A percentile compares a stretch with the other conserved stretches of the same genome.
phyloP scores from a whole-genome alignment of 2,888 invertebrate genomes.

The Carterocephalus palaemon region DNA sequence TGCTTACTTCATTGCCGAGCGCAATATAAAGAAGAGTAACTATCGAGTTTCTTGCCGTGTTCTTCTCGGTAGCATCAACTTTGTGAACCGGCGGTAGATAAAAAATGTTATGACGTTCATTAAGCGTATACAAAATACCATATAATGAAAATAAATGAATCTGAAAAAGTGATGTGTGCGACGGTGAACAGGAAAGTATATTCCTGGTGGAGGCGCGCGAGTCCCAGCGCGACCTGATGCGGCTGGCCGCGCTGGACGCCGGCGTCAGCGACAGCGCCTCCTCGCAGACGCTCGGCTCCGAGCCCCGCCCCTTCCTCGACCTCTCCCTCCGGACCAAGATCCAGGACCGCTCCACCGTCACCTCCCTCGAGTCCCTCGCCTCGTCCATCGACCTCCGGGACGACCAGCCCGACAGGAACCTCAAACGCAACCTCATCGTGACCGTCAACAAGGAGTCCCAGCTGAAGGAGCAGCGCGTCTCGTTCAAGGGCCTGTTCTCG shows the following conservation, averaged over 20 bases:
- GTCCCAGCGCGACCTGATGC: conserved; percentile 82
- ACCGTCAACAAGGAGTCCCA: conserved; percentile 56
- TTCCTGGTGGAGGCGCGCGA: conserved; percentile 89
- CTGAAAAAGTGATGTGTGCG: conserved; percentile 1
- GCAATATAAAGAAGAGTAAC: too few relatives aligned
- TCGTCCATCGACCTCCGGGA: conserved; percentile 55
- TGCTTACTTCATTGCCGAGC: too few relatives aligned
- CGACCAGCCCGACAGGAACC: conserved; percentile 40
- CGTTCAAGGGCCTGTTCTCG: conserved; percentile 53
- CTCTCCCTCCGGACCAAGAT: conserved; percentile 47
- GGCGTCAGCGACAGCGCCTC: conserved; percentile 34
- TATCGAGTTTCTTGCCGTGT: too few relatives aligned
- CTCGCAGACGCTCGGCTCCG: conserved; percentile 27
- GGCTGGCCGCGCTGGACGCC: conserved; percentile 49
- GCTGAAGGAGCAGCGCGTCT: conserved; percentile 54
- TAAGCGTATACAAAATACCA: too few relatives aligned
- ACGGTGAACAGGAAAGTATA: conserved; percentile 83
- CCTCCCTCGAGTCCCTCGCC: conserved; percentile 77
- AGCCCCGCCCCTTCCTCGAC: conserved; percentile 45
- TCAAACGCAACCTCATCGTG: conserved; percentile 52
- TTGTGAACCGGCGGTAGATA: too few relatives aligned
- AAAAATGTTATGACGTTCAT: too few relatives aligned
- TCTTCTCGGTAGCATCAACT: too few relatives aligned
- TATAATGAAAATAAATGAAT: too few relatives aligned
- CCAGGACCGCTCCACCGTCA: conserved; percentile 67